A percentile compares a stretch with the other conserved stretches of the same genome.
phyloP scores from a whole-genome alignment of 2,113 vertebrate genomes.

The Megaceryle maxima region DNA sequence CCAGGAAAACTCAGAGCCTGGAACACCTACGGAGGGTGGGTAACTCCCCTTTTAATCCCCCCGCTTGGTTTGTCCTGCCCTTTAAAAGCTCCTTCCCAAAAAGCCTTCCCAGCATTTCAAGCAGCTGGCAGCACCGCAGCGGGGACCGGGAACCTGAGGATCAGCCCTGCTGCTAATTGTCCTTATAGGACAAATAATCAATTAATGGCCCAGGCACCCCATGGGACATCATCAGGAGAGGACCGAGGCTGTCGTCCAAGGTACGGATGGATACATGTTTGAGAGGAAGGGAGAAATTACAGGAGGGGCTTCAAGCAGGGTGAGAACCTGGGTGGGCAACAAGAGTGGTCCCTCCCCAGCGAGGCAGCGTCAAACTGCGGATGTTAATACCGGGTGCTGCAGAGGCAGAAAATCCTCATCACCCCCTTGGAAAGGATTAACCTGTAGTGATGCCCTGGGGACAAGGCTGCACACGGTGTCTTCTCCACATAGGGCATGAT shows the following conservation, averaged over 20 bases:
- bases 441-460: neutral
- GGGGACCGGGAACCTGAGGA: rapidly evolving
- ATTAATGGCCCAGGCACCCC: neutral
- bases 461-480: too few relatives aligned
- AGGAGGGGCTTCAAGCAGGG: neutral
- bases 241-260: rapidly evolving
- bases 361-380: rapidly evolving
- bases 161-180: neutral
- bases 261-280: neutral
- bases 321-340: neutral
- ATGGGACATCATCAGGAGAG: neutral
- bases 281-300: neutral
- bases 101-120: neutral
- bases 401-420: neutral
- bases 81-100: neutral
- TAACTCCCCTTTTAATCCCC: neutral
- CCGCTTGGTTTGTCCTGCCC: neutral
- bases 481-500: rapidly evolving
- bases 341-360: neutral
- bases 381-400: neutral
- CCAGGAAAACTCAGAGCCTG: rapidly evolving
- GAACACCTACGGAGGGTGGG: rapidly evolving
- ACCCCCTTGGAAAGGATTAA: neutral
- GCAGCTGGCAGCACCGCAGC: rapidly evolving
- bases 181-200: neutral